Conservation (phyloP, 2,888 invertebrate genomes). For the Hemistola chrysoprasaria region DNA sequence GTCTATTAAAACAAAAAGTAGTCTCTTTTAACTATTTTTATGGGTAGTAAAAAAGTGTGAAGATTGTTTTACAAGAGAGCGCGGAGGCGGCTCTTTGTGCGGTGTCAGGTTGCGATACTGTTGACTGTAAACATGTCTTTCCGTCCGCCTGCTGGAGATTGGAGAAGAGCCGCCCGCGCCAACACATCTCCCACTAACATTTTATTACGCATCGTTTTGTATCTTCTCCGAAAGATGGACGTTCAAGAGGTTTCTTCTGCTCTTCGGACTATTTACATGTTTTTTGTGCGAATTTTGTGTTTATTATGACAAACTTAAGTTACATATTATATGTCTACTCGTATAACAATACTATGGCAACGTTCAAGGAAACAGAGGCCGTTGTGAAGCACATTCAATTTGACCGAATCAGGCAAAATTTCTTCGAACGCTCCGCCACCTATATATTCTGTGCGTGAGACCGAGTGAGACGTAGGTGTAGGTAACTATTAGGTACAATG, state of each 20-base stretch:
- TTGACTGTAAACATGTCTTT: slow-evolving; percentile 80
- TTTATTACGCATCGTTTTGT: slow-evolving; percentile 29
- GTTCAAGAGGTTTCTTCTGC: neutral
- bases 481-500: too few relatives aligned
- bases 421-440: too few relatives aligned
- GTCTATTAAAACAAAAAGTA: slow-evolving; percentile 75
- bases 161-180: slow-evolving; percentile 52
- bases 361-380: too few relatives aligned
- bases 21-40: slow-evolving; percentile 81
- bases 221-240: slow-evolving; percentile 21
- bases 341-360: too few relatives aligned
- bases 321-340: too few relatives aligned
- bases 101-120: slow-evolving; percentile 67
- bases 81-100: slow-evolving; percentile 78
- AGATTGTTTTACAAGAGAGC: slow-evolving; percentile 77
- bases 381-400: too few relatives aligned
- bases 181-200: slow-evolving; percentile 36
- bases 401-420: too few relatives aligned
- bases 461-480: too few relatives aligned
- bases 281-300: too few relatives aligned
- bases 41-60: slow-evolving; percentile 77
- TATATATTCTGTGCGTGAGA: too few relatives aligned
- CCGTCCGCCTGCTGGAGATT: slow-evolving; percentile 68
- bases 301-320: too few relatives aligned
- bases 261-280: neutral